phyloP scores from a whole-genome alignment of 2,113 vertebrate genomes.

The Holacanthus passer region DNA sequence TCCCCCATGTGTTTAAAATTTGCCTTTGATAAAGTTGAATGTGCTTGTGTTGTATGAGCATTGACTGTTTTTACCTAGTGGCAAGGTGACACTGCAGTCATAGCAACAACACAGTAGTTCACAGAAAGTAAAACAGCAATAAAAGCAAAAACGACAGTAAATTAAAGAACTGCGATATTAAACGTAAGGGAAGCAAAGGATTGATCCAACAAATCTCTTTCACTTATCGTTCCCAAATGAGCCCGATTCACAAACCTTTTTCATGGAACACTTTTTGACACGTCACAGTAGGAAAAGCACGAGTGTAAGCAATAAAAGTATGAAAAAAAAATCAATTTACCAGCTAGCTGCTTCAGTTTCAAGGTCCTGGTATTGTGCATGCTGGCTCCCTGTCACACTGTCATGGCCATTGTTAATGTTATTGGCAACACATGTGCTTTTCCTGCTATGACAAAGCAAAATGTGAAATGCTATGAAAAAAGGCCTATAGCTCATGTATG shows the following conservation, averaged over 20 bases:
- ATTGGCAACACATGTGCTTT: background rate
- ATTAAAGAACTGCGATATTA: background rate
- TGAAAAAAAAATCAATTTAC: too few relatives aligned
- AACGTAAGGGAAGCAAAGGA: background rate
- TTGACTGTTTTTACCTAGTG: background rate
- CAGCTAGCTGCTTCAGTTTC: too few relatives aligned
- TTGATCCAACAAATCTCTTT: background rate
- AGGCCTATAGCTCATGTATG: background rate
- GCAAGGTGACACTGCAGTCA: background rate
- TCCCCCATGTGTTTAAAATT: background rate
- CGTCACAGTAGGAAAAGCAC: background rate
- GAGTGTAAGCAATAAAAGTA: too few relatives aligned
- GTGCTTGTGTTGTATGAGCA: background rate
- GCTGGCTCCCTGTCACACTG: too few relatives aligned
- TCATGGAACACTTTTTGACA: background rate
- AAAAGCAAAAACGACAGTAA: too few relatives aligned
- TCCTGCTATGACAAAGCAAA: background rate
- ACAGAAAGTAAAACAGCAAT: background rate
- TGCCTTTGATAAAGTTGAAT: background rate
- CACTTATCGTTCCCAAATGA: background rate
- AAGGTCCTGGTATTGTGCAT: too few relatives aligned
- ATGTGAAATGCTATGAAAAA: background rate
- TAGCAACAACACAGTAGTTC: background rate
- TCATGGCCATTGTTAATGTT: too few relatives aligned
- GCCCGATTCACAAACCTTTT: background rate